Percentiles rank a stretch among this genome's conserved stretches.
Conservation (phyloP, 2,797 vertebrate genomes). For the Brachyrhaphis roseni region DNA sequence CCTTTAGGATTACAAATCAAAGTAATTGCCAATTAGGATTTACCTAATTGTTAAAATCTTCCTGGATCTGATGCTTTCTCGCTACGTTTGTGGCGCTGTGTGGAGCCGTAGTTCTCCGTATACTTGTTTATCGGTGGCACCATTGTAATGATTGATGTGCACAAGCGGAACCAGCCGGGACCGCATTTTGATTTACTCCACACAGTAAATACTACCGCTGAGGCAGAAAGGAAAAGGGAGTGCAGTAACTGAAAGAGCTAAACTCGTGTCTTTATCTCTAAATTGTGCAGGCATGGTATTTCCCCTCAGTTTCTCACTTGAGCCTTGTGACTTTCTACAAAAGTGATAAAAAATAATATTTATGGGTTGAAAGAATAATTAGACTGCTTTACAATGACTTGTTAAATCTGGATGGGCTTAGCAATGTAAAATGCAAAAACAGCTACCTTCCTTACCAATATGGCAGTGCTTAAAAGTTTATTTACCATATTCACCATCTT, state of each 20-base stretch:
- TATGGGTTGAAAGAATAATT: neutral
- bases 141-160: constrained; percentile 55
- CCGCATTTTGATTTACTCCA: constrained; percentile 48
- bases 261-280: constrained; percentile 26
- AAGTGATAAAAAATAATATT: neutral
- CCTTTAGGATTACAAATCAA: constrained; percentile 82
- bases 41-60: constrained; percentile 81
- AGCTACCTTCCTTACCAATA: neutral
- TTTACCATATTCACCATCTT: neutral
- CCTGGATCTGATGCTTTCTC: constrained; percentile 60
- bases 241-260: constrained; percentile 26
- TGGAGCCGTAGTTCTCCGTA: constrained; percentile 12
- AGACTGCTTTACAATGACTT: neutral
- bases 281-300: constrained; percentile 23
- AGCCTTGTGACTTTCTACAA: constrained; percentile 12
- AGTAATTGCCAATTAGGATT: constrained; percentile 85
- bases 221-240: constrained; percentile 14
- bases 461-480: neutral
- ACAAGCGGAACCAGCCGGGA: constrained; percentile 45
- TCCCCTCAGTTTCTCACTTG: constrained; percentile 27
- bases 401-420: neutral
- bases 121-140: constrained; percentile 46
- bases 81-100: constrained; percentile 37
- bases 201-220: constrained; percentile 35
- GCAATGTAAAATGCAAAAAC: neutral